These are phyloP conservation scores for Cyclopterus lumpus DNA, from an alignment of 2,797 vertebrate genomes.

Conservation along the genomic window DNA sequence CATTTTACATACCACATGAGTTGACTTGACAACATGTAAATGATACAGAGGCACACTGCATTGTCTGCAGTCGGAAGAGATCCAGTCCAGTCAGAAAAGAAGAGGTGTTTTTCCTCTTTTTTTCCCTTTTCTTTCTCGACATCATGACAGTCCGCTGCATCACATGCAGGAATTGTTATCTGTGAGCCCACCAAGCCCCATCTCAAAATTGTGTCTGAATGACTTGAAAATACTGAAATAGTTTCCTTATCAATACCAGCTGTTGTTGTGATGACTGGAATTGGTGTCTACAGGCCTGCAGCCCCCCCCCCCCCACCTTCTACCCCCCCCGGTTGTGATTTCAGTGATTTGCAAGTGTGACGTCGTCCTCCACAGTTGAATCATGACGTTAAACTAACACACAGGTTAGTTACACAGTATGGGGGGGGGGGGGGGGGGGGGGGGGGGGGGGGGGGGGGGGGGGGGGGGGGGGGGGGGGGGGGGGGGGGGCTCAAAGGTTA, in stretches of 20 bases:
- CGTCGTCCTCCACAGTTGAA: not conserved
- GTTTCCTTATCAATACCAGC: constrained; percentile 31
- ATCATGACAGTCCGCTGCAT: not conserved
- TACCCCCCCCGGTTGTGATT: too few relatives aligned
- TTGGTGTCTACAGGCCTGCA: constrained; percentile 6
- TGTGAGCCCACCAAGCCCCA: not conserved
- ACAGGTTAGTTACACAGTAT: not conserved
- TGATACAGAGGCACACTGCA: not conserved
- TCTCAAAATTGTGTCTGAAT: constrained; percentile 1
- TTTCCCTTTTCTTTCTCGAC: not conserved
- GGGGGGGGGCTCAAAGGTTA: too few relatives aligned
- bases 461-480: too few relatives aligned
- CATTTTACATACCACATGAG: not conserved
- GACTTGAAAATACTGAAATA: not conserved
- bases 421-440: too few relatives aligned
- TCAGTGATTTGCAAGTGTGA: too few relatives aligned
- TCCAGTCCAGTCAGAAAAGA: not conserved
- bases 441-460: too few relatives aligned
- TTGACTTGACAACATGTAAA: not conserved
- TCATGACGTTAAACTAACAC: not conserved
- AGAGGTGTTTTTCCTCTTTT: not conserved
- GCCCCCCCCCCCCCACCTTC: too few relatives aligned
- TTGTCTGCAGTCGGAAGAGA: rapidly evolving
- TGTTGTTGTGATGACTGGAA: constrained; percentile 25
- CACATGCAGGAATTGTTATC: not conserved